These are phyloP conservation scores for Theristicus caerulescens DNA, from an alignment of 2,113 vertebrate genomes.

Conservation along the genomic window DNA sequence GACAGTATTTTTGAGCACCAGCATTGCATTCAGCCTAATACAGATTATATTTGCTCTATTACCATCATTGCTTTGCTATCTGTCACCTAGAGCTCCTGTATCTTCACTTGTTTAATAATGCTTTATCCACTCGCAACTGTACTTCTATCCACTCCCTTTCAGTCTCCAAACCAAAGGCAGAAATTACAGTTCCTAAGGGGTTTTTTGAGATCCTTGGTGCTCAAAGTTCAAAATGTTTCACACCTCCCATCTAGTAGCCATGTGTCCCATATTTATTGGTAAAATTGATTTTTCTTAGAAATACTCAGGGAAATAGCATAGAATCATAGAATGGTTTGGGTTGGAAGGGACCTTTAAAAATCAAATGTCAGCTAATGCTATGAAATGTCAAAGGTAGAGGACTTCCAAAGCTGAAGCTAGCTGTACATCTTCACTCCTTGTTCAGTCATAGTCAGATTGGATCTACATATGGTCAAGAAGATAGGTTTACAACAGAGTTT, in stretches of 20 bases:
- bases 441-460: background rate
- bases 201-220: background rate
- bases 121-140: background rate
- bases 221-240: background rate
- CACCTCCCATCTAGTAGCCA: background rate
- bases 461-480: background rate
- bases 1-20: background rate
- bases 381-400: background rate
- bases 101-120: background rate
- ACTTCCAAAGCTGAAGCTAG: background rate
- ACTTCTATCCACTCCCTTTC: background rate
- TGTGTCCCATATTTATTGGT: background rate
- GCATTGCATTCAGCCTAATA: background rate
- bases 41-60: fast-evolving
- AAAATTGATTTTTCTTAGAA: background rate
- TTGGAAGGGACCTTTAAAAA: background rate
- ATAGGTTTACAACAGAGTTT: background rate
- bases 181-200: background rate
- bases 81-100: background rate
- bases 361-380: background rate
- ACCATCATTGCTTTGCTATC: fast-evolving
- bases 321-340: background rate
- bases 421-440: background rate
- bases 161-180: background rate
- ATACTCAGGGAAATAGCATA: background rate